Conservation (phyloP, 2,888 invertebrate genomes). For the Eilema caniola region DNA sequence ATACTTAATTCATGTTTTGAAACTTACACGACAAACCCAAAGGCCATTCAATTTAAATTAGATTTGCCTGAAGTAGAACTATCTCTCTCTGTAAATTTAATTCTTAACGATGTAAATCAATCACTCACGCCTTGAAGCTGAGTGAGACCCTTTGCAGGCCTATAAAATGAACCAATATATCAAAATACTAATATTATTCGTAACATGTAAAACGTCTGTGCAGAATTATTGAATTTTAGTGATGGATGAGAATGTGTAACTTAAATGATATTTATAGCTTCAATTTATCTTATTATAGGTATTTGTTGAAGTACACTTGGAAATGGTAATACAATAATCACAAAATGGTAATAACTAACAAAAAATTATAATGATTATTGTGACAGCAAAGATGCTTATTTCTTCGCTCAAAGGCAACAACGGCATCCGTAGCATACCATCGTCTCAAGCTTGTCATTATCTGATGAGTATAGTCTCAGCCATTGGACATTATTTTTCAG, state of each 20-base stretch:
- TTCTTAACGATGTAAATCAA: slow-evolving; percentile 3
- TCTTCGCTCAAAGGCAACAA: no score
- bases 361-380: neutral
- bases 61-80: neutral
- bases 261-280: neutral
- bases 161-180: slow-evolving; percentile 12
- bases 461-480: no score
- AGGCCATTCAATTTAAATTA: neutral
- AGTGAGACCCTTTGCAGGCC: neutral
- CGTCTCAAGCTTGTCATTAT: no score
- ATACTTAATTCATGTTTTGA: no score
- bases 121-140: neutral
- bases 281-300: neutral
- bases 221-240: slow-evolving; percentile 15
- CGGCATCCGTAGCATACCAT: no score
- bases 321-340: no score
- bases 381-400: no score
- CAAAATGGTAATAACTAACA: neutral
- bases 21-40: neutral
- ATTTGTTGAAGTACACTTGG: neutral
- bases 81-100: neutral
- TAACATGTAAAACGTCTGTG: slow-evolving; percentile 11
- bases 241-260: slow-evolving; percentile 13
- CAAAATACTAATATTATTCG: slow-evolving; percentile 16
- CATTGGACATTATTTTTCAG: no score